Evolutionary conservation across 2,113 vertebrate species (phyloP), one percentile per base, ranked within the genome.

Genomic region (Nipponia nippon): DNA sequence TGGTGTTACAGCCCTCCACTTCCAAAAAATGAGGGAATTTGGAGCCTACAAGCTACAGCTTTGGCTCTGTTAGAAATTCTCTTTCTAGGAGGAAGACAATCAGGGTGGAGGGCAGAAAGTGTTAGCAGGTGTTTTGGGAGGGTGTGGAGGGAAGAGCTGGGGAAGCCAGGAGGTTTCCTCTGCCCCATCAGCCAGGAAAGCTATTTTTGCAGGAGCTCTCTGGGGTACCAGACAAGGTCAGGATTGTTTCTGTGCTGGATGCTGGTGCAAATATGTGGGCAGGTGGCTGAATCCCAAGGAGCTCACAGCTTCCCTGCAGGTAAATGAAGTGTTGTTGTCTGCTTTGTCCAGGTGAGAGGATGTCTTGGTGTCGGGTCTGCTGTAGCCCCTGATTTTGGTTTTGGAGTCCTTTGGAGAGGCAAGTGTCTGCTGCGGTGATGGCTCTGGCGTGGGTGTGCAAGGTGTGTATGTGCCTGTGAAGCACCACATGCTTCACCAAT

Each of bases 281-380:
- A 62, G 66, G 44, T 16, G 3, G 89, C 49, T n/a, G 70, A 66
- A 80, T 80, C 76, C 83, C 1, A 49, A 63, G 59, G 62, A 77
- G 62, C 36, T 80, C 44, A 2, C 36, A 32, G 58, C n/a, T 73
- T 72, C 46, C 77, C 47, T 3, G 44, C 58, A 15, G 59, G 62
- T 0, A 0, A 11, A 3, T 32, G 63, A n/a, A 42, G 79, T 12
- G 8, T 0, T 15, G 40, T 7, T 59, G n/a, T 27, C 44, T 3
- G 2, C 59, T 59, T 46, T 16, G 27, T 34, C 42, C 67, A 86
- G 78, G 83, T 90, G 92, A 91, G 92, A 59, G 46, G 66, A 3
- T 63, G 56, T 16, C 66, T 34, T 32, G 58, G 47, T 8, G 10
- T 13, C 0, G 3, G 44, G 50, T 76, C 66, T 89, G 55, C 61